These are phyloP conservation scores for Agelas oroides DNA, from an alignment of 37 sponge, comb jelly and placozoan species.

Conservation along the genomic window DNA sequence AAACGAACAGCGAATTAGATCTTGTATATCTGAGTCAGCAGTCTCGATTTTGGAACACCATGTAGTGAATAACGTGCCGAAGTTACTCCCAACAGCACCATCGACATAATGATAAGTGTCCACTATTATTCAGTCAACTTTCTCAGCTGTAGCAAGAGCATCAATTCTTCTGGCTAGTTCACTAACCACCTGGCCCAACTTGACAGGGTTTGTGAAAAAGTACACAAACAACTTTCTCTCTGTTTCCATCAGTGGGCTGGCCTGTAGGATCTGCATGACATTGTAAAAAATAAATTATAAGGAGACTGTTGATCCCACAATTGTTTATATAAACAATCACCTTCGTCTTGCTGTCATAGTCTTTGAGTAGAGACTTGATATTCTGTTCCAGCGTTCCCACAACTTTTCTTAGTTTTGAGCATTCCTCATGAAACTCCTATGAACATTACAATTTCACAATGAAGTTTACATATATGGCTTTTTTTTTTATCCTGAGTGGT, in stretches of 20 bases:
- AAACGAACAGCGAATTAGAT: no score
- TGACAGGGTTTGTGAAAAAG: constrained; percentile 74
- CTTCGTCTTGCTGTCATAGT: constrained; percentile 55
- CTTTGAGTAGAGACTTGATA: constrained; percentile 51
- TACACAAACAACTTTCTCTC: constrained; percentile 73
- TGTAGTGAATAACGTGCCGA: no score
- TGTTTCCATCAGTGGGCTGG: constrained; percentile 40
- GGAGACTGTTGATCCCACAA: no score
- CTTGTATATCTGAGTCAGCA: no score
- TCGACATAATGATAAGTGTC: background rate
- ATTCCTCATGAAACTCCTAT: constrained; percentile 34
- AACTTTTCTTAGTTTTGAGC: constrained; percentile 20
- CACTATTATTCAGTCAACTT: background rate
- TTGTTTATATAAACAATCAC: no score
- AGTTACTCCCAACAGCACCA: no score
- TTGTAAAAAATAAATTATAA: no score
- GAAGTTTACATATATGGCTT: background rate
- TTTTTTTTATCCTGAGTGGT: background rate
- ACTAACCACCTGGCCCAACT: constrained; percentile 34
- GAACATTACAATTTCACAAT: background rate
- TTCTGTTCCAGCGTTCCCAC: constrained; percentile 46
- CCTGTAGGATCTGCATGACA: constrained; percentile 55
- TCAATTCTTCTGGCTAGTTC: constrained; percentile 53
- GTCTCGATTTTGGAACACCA: no score
- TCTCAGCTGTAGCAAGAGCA: constrained; percentile 35